Conservation (phyloP, 2,113 vertebrate genomes). For the Alectura lathami region DNA sequence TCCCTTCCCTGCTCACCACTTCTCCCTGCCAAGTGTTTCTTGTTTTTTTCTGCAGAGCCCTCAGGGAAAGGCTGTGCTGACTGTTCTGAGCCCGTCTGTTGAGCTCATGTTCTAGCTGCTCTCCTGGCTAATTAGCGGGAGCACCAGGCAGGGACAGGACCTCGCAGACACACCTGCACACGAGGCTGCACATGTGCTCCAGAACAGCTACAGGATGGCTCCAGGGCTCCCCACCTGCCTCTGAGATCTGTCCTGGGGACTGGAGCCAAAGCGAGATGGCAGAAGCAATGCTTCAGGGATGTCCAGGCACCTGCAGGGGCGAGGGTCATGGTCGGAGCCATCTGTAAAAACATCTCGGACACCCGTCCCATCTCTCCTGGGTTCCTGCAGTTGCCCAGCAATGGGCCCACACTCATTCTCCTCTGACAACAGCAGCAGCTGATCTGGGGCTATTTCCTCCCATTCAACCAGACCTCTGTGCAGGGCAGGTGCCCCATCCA, state of each 20-base stretch:
- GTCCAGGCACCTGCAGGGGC: background rate
- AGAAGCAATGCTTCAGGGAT: background rate
- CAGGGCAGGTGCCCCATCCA: background rate
- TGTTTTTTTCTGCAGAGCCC: background rate
- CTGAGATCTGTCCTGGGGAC: background rate
- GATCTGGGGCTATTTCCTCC: background rate
- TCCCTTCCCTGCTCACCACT: background rate
- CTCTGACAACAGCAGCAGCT: background rate
- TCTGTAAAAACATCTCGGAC: background rate
- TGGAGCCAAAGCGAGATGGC: accelerated
- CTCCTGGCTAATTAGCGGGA: background rate
- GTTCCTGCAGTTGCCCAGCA: accelerated
- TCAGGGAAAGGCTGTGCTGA: background rate
- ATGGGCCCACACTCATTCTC: background rate
- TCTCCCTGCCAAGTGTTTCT: background rate
- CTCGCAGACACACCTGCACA: background rate
- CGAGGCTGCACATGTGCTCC: accelerated
- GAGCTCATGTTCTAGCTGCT: background rate
- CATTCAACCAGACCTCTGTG: background rate
- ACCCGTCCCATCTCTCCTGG: background rate
- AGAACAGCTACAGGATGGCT: background rate
- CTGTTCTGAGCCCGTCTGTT: background rate
- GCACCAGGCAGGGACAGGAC: background rate
- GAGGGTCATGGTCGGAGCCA: background rate
- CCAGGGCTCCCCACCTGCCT: background rate